A percentile compares a stretch with the other conserved stretches of the same genome.
phyloP scores from a whole-genome alignment of 1,140 invertebrate species.

The Parasteatoda tepidariorum region DNA sequence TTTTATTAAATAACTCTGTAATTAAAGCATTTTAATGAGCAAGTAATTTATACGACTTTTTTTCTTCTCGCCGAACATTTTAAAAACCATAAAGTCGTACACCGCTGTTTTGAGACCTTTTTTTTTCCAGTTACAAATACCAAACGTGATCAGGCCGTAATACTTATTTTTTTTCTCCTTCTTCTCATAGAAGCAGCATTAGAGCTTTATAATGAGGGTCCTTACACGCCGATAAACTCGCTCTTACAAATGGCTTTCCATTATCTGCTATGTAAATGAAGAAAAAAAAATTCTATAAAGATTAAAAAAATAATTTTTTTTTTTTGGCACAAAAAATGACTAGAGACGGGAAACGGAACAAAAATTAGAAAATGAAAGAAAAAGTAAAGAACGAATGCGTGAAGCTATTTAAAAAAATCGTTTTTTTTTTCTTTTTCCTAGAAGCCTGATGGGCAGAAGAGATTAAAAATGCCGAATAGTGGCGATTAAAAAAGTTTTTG shows the following conservation, averaged over 20 bases:
- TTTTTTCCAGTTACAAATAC: not conserved
- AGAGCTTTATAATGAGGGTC: slow-evolving; percentile 51
- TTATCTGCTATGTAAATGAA: slow-evolving; percentile 35
- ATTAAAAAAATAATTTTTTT: slow-evolving; percentile 5
- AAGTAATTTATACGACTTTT: not conserved
- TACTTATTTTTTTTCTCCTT: not conserved
- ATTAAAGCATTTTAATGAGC: not conserved
- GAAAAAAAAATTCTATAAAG: slow-evolving; percentile 31
- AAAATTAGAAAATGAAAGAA: not conserved
- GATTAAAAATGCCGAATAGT: slow-evolving; percentile 53
- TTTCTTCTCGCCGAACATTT: not conserved
- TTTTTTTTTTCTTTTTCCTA: not conserved
- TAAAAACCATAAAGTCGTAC: not conserved
- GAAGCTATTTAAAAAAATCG: not conserved
- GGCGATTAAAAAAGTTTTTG: slow-evolving; percentile 57
- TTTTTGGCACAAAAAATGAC: too few species aligned
- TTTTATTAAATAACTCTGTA: not conserved
- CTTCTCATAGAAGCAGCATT: slow-evolving; percentile 5
- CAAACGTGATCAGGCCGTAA: not conserved
- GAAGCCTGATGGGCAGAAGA: slow-evolving; percentile 43
- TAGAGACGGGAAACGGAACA: not conserved
- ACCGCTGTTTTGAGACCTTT: not conserved
- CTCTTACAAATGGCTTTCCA: slow-evolving; percentile 59
- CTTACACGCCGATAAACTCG: slow-evolving; percentile 55
- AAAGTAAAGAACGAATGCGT: not conserved